A percentile compares a stretch with the other conserved stretches of the same genome.
Evolutionary conservation across 2,888 invertebrate species (phyloP).

Genomic region (Xiphydria camelus): DNA sequence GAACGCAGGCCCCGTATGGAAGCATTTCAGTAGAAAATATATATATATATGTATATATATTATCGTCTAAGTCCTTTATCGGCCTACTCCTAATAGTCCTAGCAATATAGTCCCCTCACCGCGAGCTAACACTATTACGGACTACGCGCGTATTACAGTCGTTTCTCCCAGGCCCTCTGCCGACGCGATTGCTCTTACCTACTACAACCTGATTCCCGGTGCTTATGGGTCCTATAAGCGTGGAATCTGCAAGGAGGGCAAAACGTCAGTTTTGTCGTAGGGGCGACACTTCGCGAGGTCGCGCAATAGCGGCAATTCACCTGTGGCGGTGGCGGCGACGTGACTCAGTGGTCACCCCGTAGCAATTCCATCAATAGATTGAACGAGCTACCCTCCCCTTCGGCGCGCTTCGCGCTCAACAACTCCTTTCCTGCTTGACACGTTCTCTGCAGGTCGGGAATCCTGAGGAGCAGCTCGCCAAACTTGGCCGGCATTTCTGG

Average conservation of each 20-base stretch:
- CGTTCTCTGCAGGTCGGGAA: slow-evolving; percentile 93
- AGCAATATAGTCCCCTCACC: slow-evolving; percentile 54
- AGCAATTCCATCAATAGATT: slow-evolving; percentile 95
- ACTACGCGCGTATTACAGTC: slow-evolving; percentile 43
- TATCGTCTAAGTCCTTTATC: slow-evolving; percentile 33
- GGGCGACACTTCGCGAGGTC: background rate
- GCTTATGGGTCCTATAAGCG: slow-evolving; percentile 48
- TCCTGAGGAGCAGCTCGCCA: slow-evolving; percentile 87
- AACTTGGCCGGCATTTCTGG: slow-evolving; percentile 93
- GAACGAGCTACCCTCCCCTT: slow-evolving; percentile 81
- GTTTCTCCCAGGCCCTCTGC: slow-evolving; percentile 21
- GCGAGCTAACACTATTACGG: slow-evolving; percentile 46
- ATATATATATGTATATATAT: slow-evolving; percentile 28
- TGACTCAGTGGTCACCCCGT: slow-evolving; percentile 82
- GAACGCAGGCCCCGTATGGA: slow-evolving; percentile 42
- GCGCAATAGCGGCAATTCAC: slow-evolving; percentile 11
- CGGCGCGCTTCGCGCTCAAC: slow-evolving; percentile 82
- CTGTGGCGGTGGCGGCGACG: slow-evolving; percentile 22
- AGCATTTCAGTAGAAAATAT: slow-evolving; percentile 47
- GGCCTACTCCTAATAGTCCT: slow-evolving; percentile 36
- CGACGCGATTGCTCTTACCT: slow-evolving; percentile 27
- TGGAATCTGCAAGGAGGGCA: slow-evolving; percentile 44
- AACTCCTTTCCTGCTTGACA: slow-evolving; percentile 95
- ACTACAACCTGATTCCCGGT: slow-evolving; percentile 47
- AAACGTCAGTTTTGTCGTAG: too few species aligned